Evolutionary conservation across 2,888 invertebrate species (phyloP), one percentile per base, ranked within the genome.

Genomic region (Dugesia japonica): DNA sequence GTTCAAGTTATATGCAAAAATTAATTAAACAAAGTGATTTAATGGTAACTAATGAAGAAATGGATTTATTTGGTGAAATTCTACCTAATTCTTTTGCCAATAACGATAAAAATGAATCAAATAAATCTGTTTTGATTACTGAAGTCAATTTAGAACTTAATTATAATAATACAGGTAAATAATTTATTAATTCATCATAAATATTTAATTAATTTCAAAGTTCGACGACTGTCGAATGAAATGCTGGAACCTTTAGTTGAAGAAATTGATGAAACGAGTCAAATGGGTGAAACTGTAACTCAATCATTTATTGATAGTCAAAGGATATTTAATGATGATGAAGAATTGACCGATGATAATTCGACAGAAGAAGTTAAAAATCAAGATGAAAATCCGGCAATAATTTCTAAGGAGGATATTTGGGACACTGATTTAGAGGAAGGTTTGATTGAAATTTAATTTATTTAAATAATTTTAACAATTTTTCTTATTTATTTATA

Each of bases 81-180:
- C 56, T 1, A 56, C 1, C 4, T 7, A 56, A 56, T 56, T 56
- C 56, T 13, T 56, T 56, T n/a, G 7, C 17, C 23, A 56, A 56
- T 13, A n/a, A 56, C 23, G 17, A 13, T 23, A n/a, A 23, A 56
- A 4, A 56, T 56, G 56, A 56, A n/a, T 23, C 56, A 20, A 56
- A 23, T n/a, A 56, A 56, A n/a, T 23, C 56, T 4, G 56, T 56
- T 13, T 23, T 56, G n/a, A 56, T 56, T 7, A 56, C 56, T 4
- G 56, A 56, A 56, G n/a, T 56, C 56, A n/a, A 23, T 56, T 56
- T 56, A n/a, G 56, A 56, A 56, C 7, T n/a, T n/a, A 56, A 56
- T n/a, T 23, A n/a, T n/a, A 1, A 20, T 56, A 56, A 56, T 4
- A 4, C 56, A 56, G 56, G 56, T 56, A 56, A 9, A 20, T n/a